Evolutionary conservation across 2,888 invertebrate species (phyloP), one percentile per base, ranked within the genome.

Genomic region (Tubulanus polymorphus): DNA sequence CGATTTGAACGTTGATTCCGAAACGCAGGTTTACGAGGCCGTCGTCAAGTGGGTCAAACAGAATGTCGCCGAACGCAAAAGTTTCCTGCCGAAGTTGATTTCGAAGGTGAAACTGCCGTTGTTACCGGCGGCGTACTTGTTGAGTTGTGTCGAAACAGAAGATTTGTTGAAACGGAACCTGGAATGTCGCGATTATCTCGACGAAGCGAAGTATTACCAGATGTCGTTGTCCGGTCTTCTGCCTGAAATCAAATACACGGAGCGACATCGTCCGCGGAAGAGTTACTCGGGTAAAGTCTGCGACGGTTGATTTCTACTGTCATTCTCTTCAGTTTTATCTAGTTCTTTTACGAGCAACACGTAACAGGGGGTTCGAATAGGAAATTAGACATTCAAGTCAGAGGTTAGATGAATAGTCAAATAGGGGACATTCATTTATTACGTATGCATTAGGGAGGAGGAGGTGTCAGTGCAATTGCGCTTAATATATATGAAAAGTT

Each of bases 11-110:
- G 72, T 77, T 2, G 61, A 65, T 10, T 64, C 62, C 37, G 78
- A 78, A 53, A 61, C 61, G 20, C 67, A 72, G 51, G 74, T 73
- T 5, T 81, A 76, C 64, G 80, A 81, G 53, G 74, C 80, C 12
- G 72, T 80, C 8, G 72, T 81, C 59, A 62, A 63, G 26, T 82
- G 82, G 82, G 66, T 81, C 18, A 72, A 71, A 10, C 66, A 72
- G 51, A 76, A 80, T 54, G 29, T 59, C 0, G 67, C 64, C 1
- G 62, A 65, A 23, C 69, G 80, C 2, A 65, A 66, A 48, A 57
- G 64, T 32, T 57, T 70, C 53, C 63, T 80, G 15, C 61, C 78
- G 0, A 55, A 51, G 10, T 63, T 81, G 28, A 56, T 81, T 37
- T 61, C 68, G 1, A 65, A 73, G 53, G 72, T 81, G 2, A 75